Percentiles rank a stretch among this genome's conserved stretches.
Conservation (phyloP, 2,113 vertebrate species). For the Oophaga pumilio region DNA sequence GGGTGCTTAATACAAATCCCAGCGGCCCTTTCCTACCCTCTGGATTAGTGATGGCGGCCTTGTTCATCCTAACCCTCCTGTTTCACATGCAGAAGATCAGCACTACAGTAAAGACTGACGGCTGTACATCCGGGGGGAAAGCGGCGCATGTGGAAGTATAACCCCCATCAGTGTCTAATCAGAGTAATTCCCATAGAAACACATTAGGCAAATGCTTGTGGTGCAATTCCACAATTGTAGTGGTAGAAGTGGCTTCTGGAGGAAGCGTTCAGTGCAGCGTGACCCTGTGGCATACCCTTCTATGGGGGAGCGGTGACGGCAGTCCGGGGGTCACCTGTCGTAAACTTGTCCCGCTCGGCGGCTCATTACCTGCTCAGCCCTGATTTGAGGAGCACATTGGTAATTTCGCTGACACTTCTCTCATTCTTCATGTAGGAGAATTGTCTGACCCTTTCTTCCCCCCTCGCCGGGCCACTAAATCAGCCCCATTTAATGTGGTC, state of each 20-base stretch:
- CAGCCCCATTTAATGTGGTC: slow-evolving; percentile 62
- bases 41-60: neutral
- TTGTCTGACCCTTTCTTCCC: slow-evolving; percentile 36
- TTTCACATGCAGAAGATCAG: neutral
- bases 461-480: slow-evolving; percentile 1
- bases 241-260: no score
- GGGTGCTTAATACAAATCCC: neutral
- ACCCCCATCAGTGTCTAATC: no score
- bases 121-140: neutral
- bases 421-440: slow-evolving; percentile 20
- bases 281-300: no score
- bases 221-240: neutral
- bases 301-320: neutral
- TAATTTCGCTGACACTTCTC: neutral
- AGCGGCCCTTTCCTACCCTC: neutral
- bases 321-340: neutral
- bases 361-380: neutral
- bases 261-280: no score
- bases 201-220: neutral
- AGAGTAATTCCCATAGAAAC: no score
- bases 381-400: neutral
- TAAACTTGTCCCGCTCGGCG: neutral
- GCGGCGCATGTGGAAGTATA: no score
- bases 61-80: neutral
- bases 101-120: neutral